Percentiles rank a stretch among this genome's conserved stretches.
Conservation (phyloP, 2,888 invertebrate species). For the Cheilosia variabilis region DNA sequence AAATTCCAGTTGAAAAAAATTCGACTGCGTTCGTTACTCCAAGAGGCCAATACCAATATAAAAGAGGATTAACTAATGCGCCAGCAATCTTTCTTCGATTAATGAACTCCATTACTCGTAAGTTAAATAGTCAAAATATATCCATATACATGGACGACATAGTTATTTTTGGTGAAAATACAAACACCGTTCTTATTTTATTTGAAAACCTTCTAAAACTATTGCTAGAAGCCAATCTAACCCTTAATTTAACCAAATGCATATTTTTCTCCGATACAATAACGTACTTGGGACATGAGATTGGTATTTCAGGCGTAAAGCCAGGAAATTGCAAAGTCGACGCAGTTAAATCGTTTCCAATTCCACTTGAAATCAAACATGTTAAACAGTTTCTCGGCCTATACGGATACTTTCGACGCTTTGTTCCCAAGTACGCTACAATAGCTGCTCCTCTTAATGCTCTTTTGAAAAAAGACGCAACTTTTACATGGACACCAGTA, state of each 20-base stretch:
- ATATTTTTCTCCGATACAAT: background rate
- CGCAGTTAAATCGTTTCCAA: constrained; percentile 11
- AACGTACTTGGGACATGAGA: background rate
- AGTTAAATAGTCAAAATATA: no score
- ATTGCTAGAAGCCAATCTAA: constrained; percentile 1
- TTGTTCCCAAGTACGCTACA: background rate
- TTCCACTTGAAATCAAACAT: constrained; percentile 10
- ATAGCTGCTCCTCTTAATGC: background rate
- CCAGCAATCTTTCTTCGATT: no score
- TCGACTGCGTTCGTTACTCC: constrained; percentile 26
- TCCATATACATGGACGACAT: no score
- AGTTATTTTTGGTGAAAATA: no score
- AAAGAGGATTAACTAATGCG: constrained; percentile 12
- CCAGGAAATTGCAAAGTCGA: constrained; percentile 3
- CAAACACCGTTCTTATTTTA: background rate
- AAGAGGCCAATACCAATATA: constrained; percentile 19
- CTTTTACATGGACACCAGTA: background rate
- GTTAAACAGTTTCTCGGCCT: constrained; percentile 11
- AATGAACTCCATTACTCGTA: no score
- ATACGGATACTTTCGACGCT: background rate
- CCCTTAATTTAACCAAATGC: constrained; percentile 16
- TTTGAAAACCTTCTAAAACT: background rate
- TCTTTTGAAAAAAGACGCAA: background rate
- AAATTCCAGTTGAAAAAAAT: constrained; percentile 6
- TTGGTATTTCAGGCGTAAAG: background rate